Percentiles rank a stretch among this genome's conserved stretches.
phyloP scores from a whole-genome alignment of 2,888 invertebrate genomes.

The Junonia oenone region DNA sequence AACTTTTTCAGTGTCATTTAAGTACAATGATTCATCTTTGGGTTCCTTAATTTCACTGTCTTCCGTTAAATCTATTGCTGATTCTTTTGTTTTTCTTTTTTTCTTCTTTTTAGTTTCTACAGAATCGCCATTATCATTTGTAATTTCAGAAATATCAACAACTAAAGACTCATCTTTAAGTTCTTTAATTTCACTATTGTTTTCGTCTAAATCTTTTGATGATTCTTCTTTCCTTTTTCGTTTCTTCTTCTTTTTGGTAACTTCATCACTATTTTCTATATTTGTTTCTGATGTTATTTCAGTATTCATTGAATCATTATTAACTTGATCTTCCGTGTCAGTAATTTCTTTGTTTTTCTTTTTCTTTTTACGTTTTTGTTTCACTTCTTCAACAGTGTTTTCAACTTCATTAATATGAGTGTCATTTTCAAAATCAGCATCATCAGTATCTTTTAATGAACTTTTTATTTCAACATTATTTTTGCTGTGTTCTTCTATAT shows the following conservation, averaged over 20 bases:
- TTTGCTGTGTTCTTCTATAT: not conserved
- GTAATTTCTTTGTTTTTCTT: slow-evolving; percentile 16
- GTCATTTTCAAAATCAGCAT: not conserved
- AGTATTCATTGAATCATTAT: slow-evolving; percentile 22
- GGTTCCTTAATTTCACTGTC: not conserved
- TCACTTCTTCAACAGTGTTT: slow-evolving; percentile 1
- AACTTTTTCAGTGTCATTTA: no score
- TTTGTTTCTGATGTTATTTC: not conserved
- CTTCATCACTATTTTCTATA: not conserved
- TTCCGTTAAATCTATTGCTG: not conserved
- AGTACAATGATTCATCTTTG: no score
- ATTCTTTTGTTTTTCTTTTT: not conserved
- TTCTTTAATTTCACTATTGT: not conserved
- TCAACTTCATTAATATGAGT: not conserved
- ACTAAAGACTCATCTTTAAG: not conserved
- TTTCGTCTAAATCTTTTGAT: not conserved
- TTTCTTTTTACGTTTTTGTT: not conserved
- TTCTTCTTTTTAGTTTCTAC: not conserved
- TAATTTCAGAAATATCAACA: not conserved
- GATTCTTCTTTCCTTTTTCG: not conserved
- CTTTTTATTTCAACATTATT: not conserved
- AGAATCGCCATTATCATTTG: not conserved
- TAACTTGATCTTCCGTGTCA: slow-evolving; percentile 14
- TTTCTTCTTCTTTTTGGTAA: not conserved
- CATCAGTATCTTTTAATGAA: not conserved